Evolutionary conservation across 2,797 vertebrate genomes (phyloP).

Genomic region (Otolemur crassicaudatus): DNA sequence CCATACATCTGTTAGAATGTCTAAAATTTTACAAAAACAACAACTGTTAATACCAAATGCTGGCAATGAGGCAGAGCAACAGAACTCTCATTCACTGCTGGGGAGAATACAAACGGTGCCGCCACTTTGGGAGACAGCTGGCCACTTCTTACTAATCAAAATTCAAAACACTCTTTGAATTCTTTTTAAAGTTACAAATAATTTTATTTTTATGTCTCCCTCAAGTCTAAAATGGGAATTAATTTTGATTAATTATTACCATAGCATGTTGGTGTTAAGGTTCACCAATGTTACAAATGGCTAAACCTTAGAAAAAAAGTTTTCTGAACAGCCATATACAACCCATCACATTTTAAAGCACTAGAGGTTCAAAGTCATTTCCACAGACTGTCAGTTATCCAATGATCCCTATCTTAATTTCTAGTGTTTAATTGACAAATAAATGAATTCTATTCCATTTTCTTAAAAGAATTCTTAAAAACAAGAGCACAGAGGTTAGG

Average conservation of each 20-base stretch:
- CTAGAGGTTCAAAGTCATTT: slow-evolving; percentile 33
- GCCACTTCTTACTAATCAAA: neutral
- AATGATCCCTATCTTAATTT: slow-evolving; percentile 16
- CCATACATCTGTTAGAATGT: neutral
- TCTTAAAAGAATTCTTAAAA: slow-evolving; percentile 19
- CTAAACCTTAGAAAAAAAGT: neutral
- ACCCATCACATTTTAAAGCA: neutral
- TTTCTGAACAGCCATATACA: neutral
- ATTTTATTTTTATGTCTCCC: neutral
- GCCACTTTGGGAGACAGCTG: neutral
- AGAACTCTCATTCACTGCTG: neutral
- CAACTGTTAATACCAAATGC: neutral
- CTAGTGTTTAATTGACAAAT: slow-evolving; percentile 6
- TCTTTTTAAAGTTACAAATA: slow-evolving; percentile 41
- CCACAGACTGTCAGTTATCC: neutral
- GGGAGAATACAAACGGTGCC: neutral
- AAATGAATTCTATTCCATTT: neutral
- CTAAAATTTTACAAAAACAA: neutral
- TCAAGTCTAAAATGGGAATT: slow-evolving; percentile 21
- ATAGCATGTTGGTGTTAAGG: neutral
- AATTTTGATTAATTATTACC: neutral
- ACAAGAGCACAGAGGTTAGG: neutral
- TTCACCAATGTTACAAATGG: neutral
- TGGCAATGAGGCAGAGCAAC: neutral
- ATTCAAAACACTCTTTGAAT: slow-evolving; percentile 2